Evolutionary conservation across 2,888 invertebrate genomes (phyloP).

Genomic region (Lasioglossum marginatum): DNA sequence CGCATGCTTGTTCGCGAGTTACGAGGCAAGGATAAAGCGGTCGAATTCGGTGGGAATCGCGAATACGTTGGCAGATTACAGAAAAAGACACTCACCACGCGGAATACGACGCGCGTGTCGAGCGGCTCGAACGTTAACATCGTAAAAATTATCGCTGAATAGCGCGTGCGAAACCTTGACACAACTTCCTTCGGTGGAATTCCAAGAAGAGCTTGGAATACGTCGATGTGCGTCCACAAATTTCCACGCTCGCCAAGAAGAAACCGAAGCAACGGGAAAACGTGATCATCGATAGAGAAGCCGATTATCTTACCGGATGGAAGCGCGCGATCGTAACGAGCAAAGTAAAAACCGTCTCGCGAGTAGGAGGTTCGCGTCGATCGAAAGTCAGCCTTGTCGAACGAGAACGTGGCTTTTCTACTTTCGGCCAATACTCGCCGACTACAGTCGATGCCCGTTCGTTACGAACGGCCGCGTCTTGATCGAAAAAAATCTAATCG

Average conservation of each 20-base stretch:
- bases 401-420: conserved; percentile 76
- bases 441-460: background rate
- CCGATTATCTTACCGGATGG: conserved; percentile 69
- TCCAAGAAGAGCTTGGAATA: background rate
- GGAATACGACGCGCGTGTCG: conserved; percentile 31
- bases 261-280: conserved; percentile 56
- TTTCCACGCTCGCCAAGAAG: background rate
- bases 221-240: background rate
- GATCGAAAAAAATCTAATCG: background rate
- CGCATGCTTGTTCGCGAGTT: background rate
- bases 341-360: conserved; percentile 50
- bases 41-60: background rate
- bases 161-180: background rate
- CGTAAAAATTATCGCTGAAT: background rate
- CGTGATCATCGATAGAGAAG: conserved; percentile 81
- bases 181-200: background rate
- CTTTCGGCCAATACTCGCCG: conserved; percentile 63
- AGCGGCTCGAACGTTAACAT: too few species aligned
- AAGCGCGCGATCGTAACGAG: conserved; percentile 74
- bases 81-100: conserved; percentile 68
- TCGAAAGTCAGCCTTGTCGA: background rate
- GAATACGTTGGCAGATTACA: conserved; percentile 62
- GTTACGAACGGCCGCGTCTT: background rate
- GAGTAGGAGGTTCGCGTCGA: conserved; percentile 7
- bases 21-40: background rate